phyloP scores from a whole-genome alignment of 2,797 vertebrate genomes.

The Melanotaenia parkinsoni region DNA sequence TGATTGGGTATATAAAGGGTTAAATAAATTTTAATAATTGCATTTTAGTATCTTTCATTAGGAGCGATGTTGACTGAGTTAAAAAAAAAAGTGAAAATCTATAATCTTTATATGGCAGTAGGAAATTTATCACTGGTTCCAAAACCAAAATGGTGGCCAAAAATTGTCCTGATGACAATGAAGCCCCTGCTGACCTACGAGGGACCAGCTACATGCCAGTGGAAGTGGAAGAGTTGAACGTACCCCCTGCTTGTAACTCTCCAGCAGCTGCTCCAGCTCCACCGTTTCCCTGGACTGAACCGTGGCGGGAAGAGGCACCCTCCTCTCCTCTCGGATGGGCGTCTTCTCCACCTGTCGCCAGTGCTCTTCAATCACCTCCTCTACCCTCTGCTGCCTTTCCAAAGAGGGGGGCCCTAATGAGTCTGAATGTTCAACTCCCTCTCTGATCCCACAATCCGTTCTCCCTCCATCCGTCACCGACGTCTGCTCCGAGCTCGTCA shows the following conservation, averaged over 20 bases:
- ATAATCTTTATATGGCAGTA: background rate
- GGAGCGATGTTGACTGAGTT: too few relatives aligned
- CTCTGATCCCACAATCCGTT: constrained; percentile 64
- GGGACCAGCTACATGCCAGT: too few relatives aligned
- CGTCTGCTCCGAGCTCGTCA: constrained; percentile 58
- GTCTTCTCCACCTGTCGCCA: constrained; percentile 89
- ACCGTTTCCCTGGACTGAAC: constrained; percentile 66
- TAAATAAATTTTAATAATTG: too few relatives aligned
- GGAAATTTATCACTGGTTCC: too few relatives aligned
- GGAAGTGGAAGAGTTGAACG: background rate
- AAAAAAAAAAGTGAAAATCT: too few relatives aligned
- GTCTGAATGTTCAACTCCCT: constrained; percentile 19
- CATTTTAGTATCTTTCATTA: too few relatives aligned
- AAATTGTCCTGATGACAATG: too few relatives aligned
- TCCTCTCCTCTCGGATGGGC: constrained; percentile 83
- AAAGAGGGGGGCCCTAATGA: constrained; percentile 22
- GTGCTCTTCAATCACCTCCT: constrained; percentile 86
- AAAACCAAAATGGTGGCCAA: too few relatives aligned
- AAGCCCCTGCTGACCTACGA: too few relatives aligned
- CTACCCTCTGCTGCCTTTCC: constrained; percentile 81
- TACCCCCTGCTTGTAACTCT: constrained; percentile 86
- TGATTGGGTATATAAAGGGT: too few relatives aligned
- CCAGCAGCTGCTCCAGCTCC: constrained; percentile 83
- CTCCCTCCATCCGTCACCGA: constrained; percentile 40
- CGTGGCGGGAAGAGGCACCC: constrained; percentile 76